These are phyloP conservation scores for cat (Felis catus) DNA, from an alignment of 2,113 vertebrate species.

Conservation along the genomic window F.catus_Fca126_mat1.0 CM031412.1:118776001-118776500, in stretches of 20 bases:
- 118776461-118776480: not conserved
- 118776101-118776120: not conserved
- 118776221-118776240: constrained; percentile 70
- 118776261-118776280: not conserved
- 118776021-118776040: not conserved
- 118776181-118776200: constrained; percentile 29
- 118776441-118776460: not conserved
- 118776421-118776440: not conserved
- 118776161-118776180: constrained; percentile 62
- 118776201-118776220: constrained; percentile 49
- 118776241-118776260: not conserved
- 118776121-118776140: constrained; percentile 37
- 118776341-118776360: not conserved
- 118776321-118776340: not conserved
- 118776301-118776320: not conserved
- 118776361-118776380: not conserved
- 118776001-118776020: not conserved
- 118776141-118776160: constrained; percentile 55
- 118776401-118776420: not conserved
- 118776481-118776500: not conserved
- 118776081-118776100: constrained; percentile 42
- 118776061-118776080: not conserved
- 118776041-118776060: not conserved
- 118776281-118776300: not conserved
- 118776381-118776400: not conserved